Percentiles rank a stretch among this genome's conserved stretches.
These are phyloP conservation scores for Karalla daura DNA, from an alignment of 2,797 vertebrate genomes.

Conservation along the genomic window DNA sequence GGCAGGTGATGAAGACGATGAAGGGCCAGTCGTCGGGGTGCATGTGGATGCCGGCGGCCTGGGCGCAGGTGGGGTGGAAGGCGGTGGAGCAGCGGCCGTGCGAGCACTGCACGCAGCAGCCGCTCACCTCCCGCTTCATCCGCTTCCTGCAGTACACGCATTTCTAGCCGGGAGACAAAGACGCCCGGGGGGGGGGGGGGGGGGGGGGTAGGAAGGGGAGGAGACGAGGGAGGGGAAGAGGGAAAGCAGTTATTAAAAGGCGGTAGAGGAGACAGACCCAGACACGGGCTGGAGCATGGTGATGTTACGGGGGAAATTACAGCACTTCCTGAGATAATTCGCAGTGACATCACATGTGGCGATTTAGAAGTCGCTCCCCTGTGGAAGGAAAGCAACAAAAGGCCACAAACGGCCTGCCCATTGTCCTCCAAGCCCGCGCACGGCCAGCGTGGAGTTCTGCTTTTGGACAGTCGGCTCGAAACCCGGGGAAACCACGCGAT, in stretches of 20 bases:
- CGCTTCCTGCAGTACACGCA: slow-evolving; percentile 95
- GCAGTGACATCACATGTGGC: slow-evolving; percentile 28
- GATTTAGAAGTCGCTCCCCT: slow-evolving; percentile 10
- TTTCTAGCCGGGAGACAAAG: slow-evolving; percentile 83
- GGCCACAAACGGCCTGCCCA: too few relatives aligned
- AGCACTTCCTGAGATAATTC: slow-evolving; percentile 34
- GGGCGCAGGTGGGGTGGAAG: slow-evolving; percentile 96
- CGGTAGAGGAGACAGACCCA: background rate
- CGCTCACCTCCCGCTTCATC: slow-evolving; percentile 89
- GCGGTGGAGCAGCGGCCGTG: slow-evolving; percentile 96
- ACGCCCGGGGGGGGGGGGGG: background rate
- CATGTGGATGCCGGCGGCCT: slow-evolving; percentile 96
- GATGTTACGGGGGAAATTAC: slow-evolving; percentile 25
- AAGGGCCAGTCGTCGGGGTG: slow-evolving; percentile 98
- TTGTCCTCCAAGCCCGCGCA: too few relatives aligned
- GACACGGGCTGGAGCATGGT: slow-evolving; percentile 6
- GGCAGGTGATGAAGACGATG: slow-evolving; percentile 95
- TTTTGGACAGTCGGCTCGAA: too few relatives aligned
- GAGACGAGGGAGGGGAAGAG: slow-evolving; percentile 41
- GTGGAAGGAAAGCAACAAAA: too few relatives aligned
- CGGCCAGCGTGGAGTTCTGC: too few relatives aligned
- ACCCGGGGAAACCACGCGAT: too few relatives aligned
- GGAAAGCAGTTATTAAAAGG: slow-evolving; percentile 11
- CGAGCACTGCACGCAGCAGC: slow-evolving; percentile 97
- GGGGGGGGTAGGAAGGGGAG: slow-evolving; percentile 21